Percentiles rank a stretch among this genome's conserved stretches.
Conservation (phyloP, 2,113 vertebrate genomes). For the Pipra filicauda region DNA sequence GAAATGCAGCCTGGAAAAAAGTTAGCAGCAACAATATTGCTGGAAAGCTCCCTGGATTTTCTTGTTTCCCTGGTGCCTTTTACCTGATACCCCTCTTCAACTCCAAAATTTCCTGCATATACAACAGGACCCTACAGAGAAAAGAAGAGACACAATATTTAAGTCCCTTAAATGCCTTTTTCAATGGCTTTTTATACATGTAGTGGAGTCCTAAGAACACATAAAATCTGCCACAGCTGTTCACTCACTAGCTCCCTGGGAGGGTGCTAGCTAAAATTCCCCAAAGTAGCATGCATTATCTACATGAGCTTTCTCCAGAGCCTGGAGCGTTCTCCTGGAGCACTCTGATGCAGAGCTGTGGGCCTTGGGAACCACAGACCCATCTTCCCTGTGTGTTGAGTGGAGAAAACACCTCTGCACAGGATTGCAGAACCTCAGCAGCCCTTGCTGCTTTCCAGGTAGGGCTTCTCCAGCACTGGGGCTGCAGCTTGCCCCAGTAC, state of each 20-base stretch:
- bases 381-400: accelerated
- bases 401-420: background rate
- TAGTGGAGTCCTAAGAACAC: background rate
- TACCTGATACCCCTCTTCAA: background rate
- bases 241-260: background rate
- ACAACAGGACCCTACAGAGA: background rate
- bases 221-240: background rate
- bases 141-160: background rate
- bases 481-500: background rate
- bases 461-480: background rate
- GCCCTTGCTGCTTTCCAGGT: background rate
- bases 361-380: background rate
- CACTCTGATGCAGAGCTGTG: background rate
- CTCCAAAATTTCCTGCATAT: background rate
- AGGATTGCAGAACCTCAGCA: background rate
- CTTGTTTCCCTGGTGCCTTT: background rate
- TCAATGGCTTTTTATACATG: background rate
- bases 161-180: background rate
- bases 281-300: background rate
- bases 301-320: background rate
- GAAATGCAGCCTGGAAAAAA: background rate
- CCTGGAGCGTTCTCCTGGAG: background rate
- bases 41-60: background rate
- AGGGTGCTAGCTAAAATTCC: background rate
- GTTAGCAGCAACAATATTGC: background rate